phyloP scores from a whole-genome alignment of 2,113 vertebrate species.

The Pyxicephalus adspersus region DNA sequence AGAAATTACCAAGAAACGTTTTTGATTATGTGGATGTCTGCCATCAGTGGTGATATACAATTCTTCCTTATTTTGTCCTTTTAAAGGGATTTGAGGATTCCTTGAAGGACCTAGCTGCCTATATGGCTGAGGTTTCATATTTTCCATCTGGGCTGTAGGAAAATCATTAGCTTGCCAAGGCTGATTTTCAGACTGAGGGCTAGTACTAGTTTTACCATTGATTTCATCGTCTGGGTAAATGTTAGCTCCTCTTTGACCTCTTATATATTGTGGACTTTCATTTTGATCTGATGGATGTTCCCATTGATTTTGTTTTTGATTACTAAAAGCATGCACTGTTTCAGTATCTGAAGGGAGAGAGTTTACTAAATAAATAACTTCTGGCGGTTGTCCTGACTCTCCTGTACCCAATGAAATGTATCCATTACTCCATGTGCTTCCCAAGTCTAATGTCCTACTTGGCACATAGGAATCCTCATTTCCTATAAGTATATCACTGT shows the following conservation, averaged over 20 bases:
- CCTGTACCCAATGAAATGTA: neutral
- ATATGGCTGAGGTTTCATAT: neutral
- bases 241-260: neutral
- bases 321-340: neutral
- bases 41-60: constrained; percentile 21
- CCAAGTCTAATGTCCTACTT: neutral
- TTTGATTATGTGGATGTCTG: neutral
- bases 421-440: neutral
- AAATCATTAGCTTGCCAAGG: constrained; percentile 17
- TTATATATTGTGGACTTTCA: neutral
- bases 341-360: neutral
- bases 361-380: constrained; percentile 33
- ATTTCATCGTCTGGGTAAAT: constrained; percentile 23
- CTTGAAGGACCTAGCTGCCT: neutral
- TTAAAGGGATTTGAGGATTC: neutral
- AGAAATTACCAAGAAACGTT: constrained; percentile 10
- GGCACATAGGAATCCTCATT: neutral
- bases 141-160: constrained; percentile 3
- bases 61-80: neutral
- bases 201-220: constrained; percentile 6
- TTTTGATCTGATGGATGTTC: neutral
- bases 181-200: constrained; percentile 6
- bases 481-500: neutral
- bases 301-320: constrained; percentile 18
- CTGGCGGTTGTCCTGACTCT: constrained; percentile 7